These are phyloP conservation scores for Adoxophyes honmai DNA, from an alignment of 1,140 invertebrate species.

Conservation along the genomic window DNA sequence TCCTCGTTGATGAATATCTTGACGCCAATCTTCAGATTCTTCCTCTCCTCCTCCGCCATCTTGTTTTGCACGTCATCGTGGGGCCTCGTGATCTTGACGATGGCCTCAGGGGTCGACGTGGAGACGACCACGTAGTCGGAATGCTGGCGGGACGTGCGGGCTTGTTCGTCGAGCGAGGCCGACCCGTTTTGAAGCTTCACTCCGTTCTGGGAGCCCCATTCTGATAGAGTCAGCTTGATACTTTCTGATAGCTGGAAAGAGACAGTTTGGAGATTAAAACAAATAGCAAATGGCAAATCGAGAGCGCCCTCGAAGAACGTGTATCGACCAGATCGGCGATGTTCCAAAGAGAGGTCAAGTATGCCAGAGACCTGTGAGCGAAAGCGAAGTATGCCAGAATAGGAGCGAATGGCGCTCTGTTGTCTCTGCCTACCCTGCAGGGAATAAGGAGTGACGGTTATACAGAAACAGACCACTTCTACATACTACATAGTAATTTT, in stretches of 20 bases:
- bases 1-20: slow-evolving; percentile 82
- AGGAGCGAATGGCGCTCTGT: no score
- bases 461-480: no score
- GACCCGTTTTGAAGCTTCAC: slow-evolving; percentile 45
- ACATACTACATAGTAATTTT: no score
- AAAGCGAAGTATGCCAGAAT: no score
- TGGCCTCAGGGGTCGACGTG: slow-evolving; percentile 44
- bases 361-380: no score
- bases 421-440: no score
- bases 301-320: no score
- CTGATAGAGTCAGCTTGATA: slow-evolving; percentile 81
- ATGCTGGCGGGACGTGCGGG: slow-evolving; percentile 28
- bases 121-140: slow-evolving; percentile 56
- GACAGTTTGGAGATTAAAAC: neutral
- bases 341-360: no score
- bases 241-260: slow-evolving; percentile 84
- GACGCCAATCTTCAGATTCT: slow-evolving; percentile 81
- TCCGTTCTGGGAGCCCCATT: slow-evolving; percentile 65
- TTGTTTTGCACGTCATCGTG: slow-evolving; percentile 79
- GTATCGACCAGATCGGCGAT: no score
- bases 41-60: slow-evolving; percentile 79
- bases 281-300: no score
- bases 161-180: slow-evolving; percentile 21
- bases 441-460: no score
- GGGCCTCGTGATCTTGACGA: slow-evolving; percentile 66